Conservation (phyloP, 2,888 invertebrate species). For the Hirtodrosophila confusa region DNA sequence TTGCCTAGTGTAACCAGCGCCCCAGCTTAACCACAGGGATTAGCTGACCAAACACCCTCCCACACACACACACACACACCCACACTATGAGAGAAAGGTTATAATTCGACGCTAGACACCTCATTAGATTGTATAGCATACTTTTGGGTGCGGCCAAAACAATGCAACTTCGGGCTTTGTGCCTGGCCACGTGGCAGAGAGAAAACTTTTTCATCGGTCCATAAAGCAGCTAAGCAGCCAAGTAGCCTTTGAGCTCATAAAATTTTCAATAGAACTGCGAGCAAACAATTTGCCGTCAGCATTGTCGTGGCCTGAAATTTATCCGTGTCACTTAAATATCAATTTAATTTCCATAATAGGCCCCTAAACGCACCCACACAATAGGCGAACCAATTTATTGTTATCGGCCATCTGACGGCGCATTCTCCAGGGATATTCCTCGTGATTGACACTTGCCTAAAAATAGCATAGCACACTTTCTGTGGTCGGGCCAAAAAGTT, state of each 20-base stretch:
- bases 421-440: slow-evolving; percentile 59
- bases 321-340: slow-evolving; percentile 79
- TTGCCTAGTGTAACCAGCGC: slow-evolving; percentile 4
- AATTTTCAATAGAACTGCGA: slow-evolving; percentile 71
- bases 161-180: slow-evolving; percentile 41
- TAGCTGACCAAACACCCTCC: slow-evolving; percentile 50
- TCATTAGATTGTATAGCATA: slow-evolving; percentile 61
- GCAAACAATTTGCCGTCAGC: slow-evolving; percentile 70
- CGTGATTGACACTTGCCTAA: slow-evolving; percentile 75
- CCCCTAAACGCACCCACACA: slow-evolving; percentile 42
- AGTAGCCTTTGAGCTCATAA: slow-evolving; percentile 65
- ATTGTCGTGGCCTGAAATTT: slow-evolving; percentile 62
- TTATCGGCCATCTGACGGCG: slow-evolving; percentile 62
- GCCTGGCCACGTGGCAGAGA: slow-evolving; percentile 34
- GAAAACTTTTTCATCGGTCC: slow-evolving; percentile 46
- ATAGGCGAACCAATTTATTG: slow-evolving; percentile 64
- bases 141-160: slow-evolving; percentile 45
- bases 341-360: slow-evolving; percentile 81
- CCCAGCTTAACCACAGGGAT: slow-evolving; percentile 32
- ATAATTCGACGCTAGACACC: slow-evolving; percentile 38
- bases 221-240: slow-evolving; percentile 37
- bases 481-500: slow-evolving; percentile 21
- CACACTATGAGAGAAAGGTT: slow-evolving; percentile 19
- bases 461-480: slow-evolving; percentile 17
- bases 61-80: slow-evolving; percentile 31